Evolutionary conservation across 2,888 invertebrate genomes (phyloP), one percentile per base, ranked within the genome.

Genomic region (Caenorhabditis sinica): DNA sequence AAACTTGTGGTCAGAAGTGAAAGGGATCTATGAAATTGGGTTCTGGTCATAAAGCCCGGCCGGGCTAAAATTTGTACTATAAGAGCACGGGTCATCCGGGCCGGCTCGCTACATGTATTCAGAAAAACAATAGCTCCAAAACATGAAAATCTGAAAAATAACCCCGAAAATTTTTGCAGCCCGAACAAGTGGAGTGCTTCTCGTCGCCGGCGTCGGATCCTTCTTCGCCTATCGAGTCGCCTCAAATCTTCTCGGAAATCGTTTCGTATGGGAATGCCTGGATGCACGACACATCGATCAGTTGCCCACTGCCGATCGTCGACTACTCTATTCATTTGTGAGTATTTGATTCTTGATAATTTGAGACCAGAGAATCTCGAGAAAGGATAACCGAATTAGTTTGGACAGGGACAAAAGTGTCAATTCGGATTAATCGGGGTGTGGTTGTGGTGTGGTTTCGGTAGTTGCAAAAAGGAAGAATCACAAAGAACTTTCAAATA

Each of bases 181-280:
- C 4, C 82, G 90, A 75, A 90, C 92, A 17, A 89, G 90, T 58
- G 91, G 92, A 45, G 89, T 92, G 2, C 86, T 92, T n/a, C 86
- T 92, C 28, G 89, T 92, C 25, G 91, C 90, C 63, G 91, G 92
- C n/a, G 90, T 92, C 49, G 92, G 92, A 25, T 92, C 90, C n/a
- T 92, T 92, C 80, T 90, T 90, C 63, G 92, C 91, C 43, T 92
- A 92, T 75, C 80, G 92, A 36, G 88, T 92, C 20, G 90, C 90
- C 49, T 86, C 87, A 9, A 87, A 88, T 36, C 86, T 86, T 49
- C 81, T 88, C 20, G 85, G 86, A 25, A 76, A 85, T n/a, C 58
- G 85, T 45, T 91, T 91, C 79, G 89, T 91, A 4, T 91, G 90
- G 85, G 90, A 90, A 73, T 76, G 92, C 33, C 61, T 91, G 61